Base-by-base conservation (phyloP, 2,888 invertebrate species). In the Hydrotaea diabolus region DNA sequence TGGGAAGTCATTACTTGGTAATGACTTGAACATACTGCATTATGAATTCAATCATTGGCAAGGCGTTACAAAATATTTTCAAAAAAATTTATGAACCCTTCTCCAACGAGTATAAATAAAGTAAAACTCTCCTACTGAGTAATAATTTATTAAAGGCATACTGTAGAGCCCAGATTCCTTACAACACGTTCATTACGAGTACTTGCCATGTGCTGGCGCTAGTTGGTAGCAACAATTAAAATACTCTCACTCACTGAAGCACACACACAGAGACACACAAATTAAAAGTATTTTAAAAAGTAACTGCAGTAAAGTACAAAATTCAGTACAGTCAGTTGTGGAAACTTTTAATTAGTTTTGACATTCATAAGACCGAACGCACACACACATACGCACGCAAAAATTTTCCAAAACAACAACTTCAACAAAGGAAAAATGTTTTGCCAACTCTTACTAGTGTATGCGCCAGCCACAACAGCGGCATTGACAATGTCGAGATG, bases 341-440 rank as follows among this genome's bases (percentile, higher is more conserved):
- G 21, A 78, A 62, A 69, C 64, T 75, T 82, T 79, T 79, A 79
- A 78, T 82, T 82, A 76, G 36, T 77, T 83, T 83, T 62, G 62
- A 59, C 74, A 83, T 69, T 77, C 69, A 66, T 76, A 66, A 77
- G 46, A 53, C 19, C 49, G 59, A 77, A 76, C 31, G 1, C 19
- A 57, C 21, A 66, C 17, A 2, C 21, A 55, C 66, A 81, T 55
- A 72, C 75, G 46, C 36, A 66, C 62, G n/a, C n/a, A n/a, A n/a
- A n/a, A 73, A 43, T 43, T 43, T 43, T 43, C 9, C n/a, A n/a
- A n/a, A n/a, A n/a, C n/a, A n/a, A n/a, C n/a, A n/a, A n/a, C n/a
- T n/a, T n/a, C n/a, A n/a, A n/a, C n/a, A n/a, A n/a, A n/a, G n/a
- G n/a, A n/a, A n/a, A n/a, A n/a, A n/a, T n/a, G n/a, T n/a, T 43